Conservation (phyloP, 2,113 vertebrate species). For the Agapornis roseicollis region DNA sequence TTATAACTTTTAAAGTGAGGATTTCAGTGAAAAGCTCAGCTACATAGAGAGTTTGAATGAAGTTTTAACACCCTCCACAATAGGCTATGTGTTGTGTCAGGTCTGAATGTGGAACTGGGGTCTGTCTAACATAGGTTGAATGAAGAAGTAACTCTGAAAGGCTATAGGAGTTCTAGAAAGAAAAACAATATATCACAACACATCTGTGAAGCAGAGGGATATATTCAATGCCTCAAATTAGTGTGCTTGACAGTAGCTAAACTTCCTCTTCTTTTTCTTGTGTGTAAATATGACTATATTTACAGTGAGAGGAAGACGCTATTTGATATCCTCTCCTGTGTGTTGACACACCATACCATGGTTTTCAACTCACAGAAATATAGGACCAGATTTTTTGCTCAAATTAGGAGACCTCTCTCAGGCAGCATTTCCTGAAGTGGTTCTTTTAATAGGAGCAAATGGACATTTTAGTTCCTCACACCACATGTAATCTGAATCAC, state of each 20-base stretch:
- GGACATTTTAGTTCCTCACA: background rate
- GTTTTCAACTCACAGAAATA: background rate
- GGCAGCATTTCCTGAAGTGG: background rate
- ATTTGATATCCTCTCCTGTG: background rate
- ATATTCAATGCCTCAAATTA: background rate
- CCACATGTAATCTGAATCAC: background rate
- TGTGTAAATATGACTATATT: background rate
- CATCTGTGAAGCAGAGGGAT: background rate
- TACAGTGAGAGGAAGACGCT: background rate
- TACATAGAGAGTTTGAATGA: background rate
- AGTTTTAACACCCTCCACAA: background rate
- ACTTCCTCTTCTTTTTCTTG: background rate
- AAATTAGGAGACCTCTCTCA: background rate
- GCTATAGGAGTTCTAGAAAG: background rate
- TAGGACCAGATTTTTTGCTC: background rate
- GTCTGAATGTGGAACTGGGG: background rate
- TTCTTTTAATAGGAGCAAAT: background rate
- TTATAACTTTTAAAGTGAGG: background rate
- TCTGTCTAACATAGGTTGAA: background rate
- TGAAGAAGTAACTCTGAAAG: background rate
- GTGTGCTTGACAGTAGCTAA: background rate
- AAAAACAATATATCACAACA: background rate
- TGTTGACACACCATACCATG: background rate
- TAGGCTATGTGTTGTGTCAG: fast-evolving
- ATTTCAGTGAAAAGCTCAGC: background rate